phyloP scores from a whole-genome alignment of 2,888 invertebrate genomes.

The Brachycybe producta region DNA sequence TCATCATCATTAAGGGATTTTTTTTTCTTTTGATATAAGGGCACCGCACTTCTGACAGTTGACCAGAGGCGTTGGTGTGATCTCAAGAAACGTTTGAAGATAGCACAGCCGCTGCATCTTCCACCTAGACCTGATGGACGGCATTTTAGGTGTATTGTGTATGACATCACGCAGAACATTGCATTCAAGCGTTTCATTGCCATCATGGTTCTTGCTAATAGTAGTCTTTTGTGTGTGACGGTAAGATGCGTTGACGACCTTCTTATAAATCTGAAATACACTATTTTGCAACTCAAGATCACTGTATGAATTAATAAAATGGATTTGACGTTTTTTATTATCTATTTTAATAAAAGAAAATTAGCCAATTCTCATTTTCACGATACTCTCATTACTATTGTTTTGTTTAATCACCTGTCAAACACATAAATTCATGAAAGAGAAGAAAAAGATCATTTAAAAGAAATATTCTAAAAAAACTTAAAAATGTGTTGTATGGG shows the following conservation, averaged over 20 bases:
- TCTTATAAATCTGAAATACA: not conserved
- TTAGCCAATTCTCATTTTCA: too few relatives aligned
- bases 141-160: slow-evolving; percentile 82
- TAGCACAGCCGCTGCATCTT: slow-evolving; percentile 94
- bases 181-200: slow-evolving; percentile 92
- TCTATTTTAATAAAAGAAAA: too few relatives aligned
- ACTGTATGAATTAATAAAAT: too few relatives aligned
- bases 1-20: not conserved
- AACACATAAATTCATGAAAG: too few relatives aligned
- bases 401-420: too few relatives aligned
- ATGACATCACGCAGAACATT: slow-evolving; percentile 94
- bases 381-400: too few relatives aligned
- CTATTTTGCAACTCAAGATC: slow-evolving; percentile 10
- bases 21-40: slow-evolving; percentile 36
- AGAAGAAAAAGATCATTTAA: too few relatives aligned
- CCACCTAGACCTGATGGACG: slow-evolving; percentile 92
- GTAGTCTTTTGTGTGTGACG: slow-evolving; percentile 75
- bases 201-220: slow-evolving; percentile 83
- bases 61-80: slow-evolving; percentile 99
- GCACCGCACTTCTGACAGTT: slow-evolving; percentile 93
- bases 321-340: too few relatives aligned
- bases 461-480: too few relatives aligned
- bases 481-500: too few relatives aligned
- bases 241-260: slow-evolving; percentile 46
- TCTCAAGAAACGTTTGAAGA: slow-evolving; percentile 92